phyloP scores from a whole-genome alignment of 2,797 vertebrate genomes.

The Rhabdomys pumilio region DNA sequence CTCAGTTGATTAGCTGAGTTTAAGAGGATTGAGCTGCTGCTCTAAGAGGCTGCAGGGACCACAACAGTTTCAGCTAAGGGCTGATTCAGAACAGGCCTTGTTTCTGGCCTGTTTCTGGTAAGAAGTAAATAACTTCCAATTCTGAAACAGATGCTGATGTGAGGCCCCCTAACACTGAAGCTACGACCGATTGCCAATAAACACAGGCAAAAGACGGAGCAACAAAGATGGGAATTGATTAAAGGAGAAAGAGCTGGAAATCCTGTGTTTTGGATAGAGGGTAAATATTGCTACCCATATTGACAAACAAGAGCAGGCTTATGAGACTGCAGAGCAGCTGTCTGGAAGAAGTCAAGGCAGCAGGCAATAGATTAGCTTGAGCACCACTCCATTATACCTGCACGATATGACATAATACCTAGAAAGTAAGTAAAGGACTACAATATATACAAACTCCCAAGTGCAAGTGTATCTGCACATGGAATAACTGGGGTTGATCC shows the following conservation, averaged over 20 bases:
- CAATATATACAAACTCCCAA: neutral
- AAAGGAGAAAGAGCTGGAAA: neutral
- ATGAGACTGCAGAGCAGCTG: neutral
- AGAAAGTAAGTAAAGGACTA: neutral
- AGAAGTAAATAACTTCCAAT: constrained; percentile 29
- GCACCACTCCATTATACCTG: neutral
- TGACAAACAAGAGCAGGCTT: neutral
- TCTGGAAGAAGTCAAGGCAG: constrained; percentile 2
- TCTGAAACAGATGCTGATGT: neutral
- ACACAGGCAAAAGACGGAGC: neutral
- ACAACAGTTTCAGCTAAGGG: neutral
- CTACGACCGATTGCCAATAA: neutral
- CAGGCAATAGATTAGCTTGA: neutral
- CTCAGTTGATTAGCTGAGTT: neutral
- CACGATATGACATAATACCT: neutral
- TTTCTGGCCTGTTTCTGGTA: constrained; percentile 4
- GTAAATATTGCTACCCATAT: neutral
- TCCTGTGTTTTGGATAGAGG: neutral
- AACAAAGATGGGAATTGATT: neutral
- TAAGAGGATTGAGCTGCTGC: neutral
- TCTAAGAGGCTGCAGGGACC: neutral
- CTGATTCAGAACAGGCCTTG: neutral
- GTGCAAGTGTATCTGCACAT: neutral
- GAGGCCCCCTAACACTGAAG: neutral
- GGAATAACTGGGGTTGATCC: neutral